These are phyloP conservation scores for Coregonus ussuriensis DNA, from an alignment of 2,797 vertebrate genomes.

Conservation along the genomic window DNA sequence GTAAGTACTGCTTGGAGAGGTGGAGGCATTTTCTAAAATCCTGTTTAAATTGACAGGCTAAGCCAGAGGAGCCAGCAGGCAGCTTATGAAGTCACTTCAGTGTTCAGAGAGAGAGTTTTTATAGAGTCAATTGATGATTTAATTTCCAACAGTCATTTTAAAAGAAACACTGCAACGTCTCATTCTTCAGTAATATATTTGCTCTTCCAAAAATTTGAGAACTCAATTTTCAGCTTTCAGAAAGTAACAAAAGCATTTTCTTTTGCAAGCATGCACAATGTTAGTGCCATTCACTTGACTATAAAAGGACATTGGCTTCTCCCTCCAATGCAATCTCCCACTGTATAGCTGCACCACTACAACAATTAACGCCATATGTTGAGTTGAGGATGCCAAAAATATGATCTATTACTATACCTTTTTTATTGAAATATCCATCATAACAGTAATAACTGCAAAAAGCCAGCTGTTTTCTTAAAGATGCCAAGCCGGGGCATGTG, in stretches of 20 bases:
- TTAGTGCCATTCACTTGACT: background rate
- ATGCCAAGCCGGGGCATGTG: background rate
- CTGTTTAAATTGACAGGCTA: background rate
- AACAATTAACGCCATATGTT: slow-evolving; percentile 6
- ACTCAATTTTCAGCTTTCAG: background rate
- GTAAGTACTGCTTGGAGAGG: background rate
- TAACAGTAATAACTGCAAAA: slow-evolving; percentile 6
- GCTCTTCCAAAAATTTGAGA: background rate
- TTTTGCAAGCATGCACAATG: slow-evolving; percentile 2
- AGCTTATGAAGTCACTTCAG: background rate
- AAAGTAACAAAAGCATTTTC: background rate
- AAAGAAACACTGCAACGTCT: background rate
- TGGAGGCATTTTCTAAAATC: background rate
- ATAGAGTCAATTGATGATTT: background rate
- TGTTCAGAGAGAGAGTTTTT: background rate
- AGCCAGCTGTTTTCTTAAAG: background rate
- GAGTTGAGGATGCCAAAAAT: background rate
- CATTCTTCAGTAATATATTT: background rate
- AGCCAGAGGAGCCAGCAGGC: background rate
- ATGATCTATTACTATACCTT: background rate
- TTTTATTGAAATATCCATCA: slow-evolving; percentile 8
- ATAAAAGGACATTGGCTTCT: background rate
- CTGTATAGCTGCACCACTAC: background rate
- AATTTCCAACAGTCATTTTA: background rate
- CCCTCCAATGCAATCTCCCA: background rate